Conservation (phyloP, 2,888 invertebrate species). For the Oscheius sp. region DNA sequence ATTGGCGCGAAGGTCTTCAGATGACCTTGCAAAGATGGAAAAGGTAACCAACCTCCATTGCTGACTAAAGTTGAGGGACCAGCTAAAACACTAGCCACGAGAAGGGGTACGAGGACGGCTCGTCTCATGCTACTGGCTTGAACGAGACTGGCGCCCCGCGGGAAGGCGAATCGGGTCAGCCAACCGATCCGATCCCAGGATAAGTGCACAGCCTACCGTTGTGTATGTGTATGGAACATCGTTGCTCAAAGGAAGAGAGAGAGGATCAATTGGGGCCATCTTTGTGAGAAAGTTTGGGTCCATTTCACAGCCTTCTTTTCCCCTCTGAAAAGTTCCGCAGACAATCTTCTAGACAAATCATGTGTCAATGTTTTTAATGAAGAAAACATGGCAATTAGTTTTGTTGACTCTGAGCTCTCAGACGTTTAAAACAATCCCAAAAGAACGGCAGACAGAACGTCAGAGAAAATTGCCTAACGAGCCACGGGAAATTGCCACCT, state of each 20-base stretch:
- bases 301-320: neutral
- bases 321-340: neutral
- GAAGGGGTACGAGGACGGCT: conserved; percentile 4
- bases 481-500: no score
- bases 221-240: conserved; percentile 26
- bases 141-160: conserved; percentile 31
- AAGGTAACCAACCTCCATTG: conserved; percentile 17
- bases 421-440: no score
- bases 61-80: conserved; percentile 14
- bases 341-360: neutral
- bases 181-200: conserved; percentile 31
- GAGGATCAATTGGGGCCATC: conserved; percentile 23
- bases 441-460: no score
- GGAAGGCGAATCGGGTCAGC: conserved; percentile 30
- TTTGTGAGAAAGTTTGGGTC: conserved; percentile 4
- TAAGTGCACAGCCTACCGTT: conserved; percentile 29
- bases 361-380: no score
- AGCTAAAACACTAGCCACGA: conserved; percentile 8
- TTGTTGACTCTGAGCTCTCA: no score
- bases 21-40: neutral
- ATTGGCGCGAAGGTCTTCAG: no score
- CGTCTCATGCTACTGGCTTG: conserved; percentile 27
- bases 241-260: conserved; percentile 10
- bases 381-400: no score
- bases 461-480: no score